Evolutionary conservation across 2,113 vertebrate genomes (phyloP).

Genomic region (Turdus rufiventris): DNA sequence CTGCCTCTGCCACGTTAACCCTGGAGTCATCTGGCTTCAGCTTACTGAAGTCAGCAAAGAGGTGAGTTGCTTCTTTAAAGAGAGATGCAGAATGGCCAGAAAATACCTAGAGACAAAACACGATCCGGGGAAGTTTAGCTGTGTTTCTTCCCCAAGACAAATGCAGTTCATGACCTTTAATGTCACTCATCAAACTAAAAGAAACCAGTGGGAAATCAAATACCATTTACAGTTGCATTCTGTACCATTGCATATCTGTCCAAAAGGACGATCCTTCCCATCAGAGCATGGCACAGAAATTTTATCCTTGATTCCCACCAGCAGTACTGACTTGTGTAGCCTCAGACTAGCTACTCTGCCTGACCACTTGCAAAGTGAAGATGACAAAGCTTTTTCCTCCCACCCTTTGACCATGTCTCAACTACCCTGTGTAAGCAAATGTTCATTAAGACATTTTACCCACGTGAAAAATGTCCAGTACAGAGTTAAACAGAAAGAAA

Average conservation of each 20-base stretch:
- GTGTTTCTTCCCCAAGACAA: background rate
- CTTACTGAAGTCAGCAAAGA: conserved; percentile 91
- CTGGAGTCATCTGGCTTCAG: conserved; percentile 82
- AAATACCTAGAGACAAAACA: conserved; percentile 78
- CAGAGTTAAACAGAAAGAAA: background rate
- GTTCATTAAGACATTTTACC: background rate
- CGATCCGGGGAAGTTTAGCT: background rate
- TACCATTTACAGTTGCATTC: background rate
- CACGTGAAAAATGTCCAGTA: background rate
- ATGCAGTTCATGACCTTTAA: background rate
- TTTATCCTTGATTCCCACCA: background rate
- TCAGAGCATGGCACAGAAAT: background rate
- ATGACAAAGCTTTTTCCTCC: background rate
- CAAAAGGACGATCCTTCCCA: background rate
- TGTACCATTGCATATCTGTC: background rate
- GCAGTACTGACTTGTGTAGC: background rate
- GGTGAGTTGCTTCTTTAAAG: conserved; percentile 86
- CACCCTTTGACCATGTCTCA: background rate
- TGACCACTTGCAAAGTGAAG: background rate
- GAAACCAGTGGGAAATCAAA: background rate
- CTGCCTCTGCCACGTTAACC: conserved; percentile 79
- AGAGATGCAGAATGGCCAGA: conserved; percentile 74
- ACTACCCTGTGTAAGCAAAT: background rate
- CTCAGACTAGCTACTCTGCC: background rate
- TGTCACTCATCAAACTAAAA: background rate